Evolutionary conservation across 1,140 invertebrate genomes (phyloP), one percentile per base, ranked within the genome.

Genomic region (Rhynchophorus ferrugineus): DNA sequence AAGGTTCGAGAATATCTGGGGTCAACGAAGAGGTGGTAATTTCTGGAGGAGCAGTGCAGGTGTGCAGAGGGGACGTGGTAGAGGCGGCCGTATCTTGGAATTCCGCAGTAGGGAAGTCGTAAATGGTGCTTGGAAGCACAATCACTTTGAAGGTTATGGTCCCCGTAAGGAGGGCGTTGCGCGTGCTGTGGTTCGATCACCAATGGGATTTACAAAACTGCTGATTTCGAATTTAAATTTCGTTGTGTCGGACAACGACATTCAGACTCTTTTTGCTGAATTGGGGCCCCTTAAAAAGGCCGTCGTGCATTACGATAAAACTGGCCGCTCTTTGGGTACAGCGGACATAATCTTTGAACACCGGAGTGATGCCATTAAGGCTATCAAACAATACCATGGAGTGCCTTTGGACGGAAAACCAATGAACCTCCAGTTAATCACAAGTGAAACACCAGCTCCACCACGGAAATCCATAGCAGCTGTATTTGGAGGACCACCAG

Each of bases 371-470:
- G 95, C 95, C 1, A 80, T 95, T 18, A 91, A 93, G 71, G 95
- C 95, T 8, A 88, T 97, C 81, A 95, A 95, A 71, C 92, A 97
- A 69, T 99, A 99, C 70, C 95, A 98, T 75, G 91, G 91, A 55
- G 92, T 98, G 29, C 94, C 93, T 13, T 73, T 98, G 39, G 95
- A 98, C 79, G 95, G 91, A 42, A 79, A 92, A 41, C 85, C 93
- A 38, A 97, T 97, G 93, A 91, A 89, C 56, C 96, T 97, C 60
- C 87, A 91, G 71, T 74, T 94, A 49, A 87, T 89, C 8, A 90
- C 86, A 37, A 88, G 85, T 17, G 84, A 88, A 70, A 75, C 82
- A 38, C 74, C 78, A 41, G 73, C 60, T 44, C 70, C 68, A 54
- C 68, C 63, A 5, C 57, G 68, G 52, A 53, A 61, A 34, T 42